Base-by-base conservation (phyloP, 2,113 vertebrate species). In the Hucho hucho region DNA sequence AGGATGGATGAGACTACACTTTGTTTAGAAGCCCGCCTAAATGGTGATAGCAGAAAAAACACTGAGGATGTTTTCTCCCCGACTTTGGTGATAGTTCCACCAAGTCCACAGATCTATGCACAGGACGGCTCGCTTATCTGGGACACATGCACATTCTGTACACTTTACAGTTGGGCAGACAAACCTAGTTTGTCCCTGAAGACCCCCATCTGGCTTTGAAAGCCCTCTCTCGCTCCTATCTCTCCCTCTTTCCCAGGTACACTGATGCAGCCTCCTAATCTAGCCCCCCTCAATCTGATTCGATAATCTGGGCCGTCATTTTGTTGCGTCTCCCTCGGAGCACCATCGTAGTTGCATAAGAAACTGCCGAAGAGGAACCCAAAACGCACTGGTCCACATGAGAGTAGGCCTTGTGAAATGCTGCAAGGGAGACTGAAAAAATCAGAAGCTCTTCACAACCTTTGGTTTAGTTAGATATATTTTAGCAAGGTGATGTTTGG, bases 1-100 rank as follows among this genome's bases (percentile, higher is more conserved):
- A 14, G 25, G 64, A 16, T 7, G 64, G 28, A 11, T 28, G 64
- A 20, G 28, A 16, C 13, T 0, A 26, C 28, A 32, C 16, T 43
- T 43, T 43, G 37, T 43, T 43, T 43, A 43, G 37, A 4, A 28
- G 4, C 13, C 28, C 64, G 7, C 25, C 4, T 29, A 18, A 65
- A 65, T 28, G 26, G 64, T 26, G 16, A 65, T 28, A 16, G 64
- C 14, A 16, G 64, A 65, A 61, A 16, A 5, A 22, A 53, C 29
- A n/a, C 20, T 18, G 16, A 37, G 70, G 53, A 61, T 61, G 53
- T 72, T 72, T 72, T 59, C 69, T 3, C 25, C 69, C 18, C 2
- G 64, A 14, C 56, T 37, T 20, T 12, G 26, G 47, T 18, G 29
- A 73, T 64, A 73, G 72, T 64, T 65, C 59, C 43, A 49, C 32